A percentile compares a stretch with the other conserved stretches of the same genome.
Evolutionary conservation across 2,113 vertebrate species (phyloP).

Genomic region (Acrocephalus kingi): DNA sequence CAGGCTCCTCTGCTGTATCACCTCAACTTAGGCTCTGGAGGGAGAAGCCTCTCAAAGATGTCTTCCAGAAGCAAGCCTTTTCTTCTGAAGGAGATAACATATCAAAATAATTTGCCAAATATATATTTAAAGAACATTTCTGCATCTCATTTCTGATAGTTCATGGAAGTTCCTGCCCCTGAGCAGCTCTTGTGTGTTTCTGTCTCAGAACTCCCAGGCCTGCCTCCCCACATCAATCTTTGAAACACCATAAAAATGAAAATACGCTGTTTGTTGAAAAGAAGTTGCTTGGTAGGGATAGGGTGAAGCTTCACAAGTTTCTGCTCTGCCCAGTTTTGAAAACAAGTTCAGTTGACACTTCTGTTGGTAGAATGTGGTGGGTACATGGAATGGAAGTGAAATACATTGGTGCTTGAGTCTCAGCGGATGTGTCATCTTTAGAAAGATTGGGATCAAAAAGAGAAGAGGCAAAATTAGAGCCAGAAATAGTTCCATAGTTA

Average conservation of each 20-base stretch:
- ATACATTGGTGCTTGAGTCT: background rate
- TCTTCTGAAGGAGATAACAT: background rate
- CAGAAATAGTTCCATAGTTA: background rate
- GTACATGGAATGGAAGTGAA: background rate
- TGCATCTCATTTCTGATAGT: background rate
- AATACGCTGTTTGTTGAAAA: rapidly evolving
- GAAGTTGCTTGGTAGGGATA: background rate
- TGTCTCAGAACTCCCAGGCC: background rate
- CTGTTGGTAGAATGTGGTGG: background rate
- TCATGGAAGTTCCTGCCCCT: background rate
- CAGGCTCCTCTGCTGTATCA: background rate
- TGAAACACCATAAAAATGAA: background rate
- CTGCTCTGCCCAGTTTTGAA: background rate
- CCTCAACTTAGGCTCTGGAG: background rate
- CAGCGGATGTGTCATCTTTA: background rate
- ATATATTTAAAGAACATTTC: background rate
- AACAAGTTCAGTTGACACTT: background rate
- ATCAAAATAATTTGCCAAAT: background rate
- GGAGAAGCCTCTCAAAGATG: background rate
- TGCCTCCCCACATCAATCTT: background rate
- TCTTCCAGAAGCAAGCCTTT: background rate
- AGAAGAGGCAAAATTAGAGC: background rate
- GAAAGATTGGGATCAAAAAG: background rate
- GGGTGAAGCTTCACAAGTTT: background rate
- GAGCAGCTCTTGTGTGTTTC: background rate